These are phyloP conservation scores for Avahi laniger DNA, from an alignment of 2,797 vertebrate genomes.

Conservation along the genomic window DNA sequence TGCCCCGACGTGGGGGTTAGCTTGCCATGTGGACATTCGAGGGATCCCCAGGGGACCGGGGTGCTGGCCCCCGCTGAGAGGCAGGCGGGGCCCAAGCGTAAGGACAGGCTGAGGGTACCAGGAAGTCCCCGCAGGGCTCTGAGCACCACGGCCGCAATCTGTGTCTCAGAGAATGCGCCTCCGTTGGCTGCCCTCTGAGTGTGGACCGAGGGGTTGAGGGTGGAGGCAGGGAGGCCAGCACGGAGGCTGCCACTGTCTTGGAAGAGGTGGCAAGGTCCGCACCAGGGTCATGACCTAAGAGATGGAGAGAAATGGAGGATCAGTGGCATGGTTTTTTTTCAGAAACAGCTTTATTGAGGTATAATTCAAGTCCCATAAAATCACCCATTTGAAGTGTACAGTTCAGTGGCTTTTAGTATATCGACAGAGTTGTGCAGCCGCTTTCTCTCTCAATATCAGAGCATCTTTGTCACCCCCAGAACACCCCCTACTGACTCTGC, in stretches of 20 bases:
- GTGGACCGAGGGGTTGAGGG: background rate
- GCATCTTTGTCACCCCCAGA: background rate
- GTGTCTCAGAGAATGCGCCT: background rate
- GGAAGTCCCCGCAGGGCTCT: background rate
- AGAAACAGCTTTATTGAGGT: background rate
- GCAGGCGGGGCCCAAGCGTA: background rate
- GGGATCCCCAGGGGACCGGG: background rate
- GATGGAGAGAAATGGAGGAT: background rate
- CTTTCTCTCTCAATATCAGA: background rate
- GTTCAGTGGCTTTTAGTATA: background rate
- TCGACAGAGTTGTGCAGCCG: background rate
- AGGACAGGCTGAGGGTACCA: background rate
- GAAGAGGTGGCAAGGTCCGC: background rate
- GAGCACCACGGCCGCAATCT: fast-evolving
- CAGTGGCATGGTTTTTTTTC: background rate
- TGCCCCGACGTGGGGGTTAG: fast-evolving
- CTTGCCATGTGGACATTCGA: background rate
- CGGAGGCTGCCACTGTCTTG: background rate
- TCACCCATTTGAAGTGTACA: background rate
- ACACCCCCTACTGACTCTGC: background rate
- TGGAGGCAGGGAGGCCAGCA: background rate
- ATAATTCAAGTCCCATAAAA: background rate
- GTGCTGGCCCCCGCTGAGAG: background rate
- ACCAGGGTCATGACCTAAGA: fast-evolving
- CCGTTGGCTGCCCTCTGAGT: background rate